These are phyloP conservation scores for Agelas oroides DNA, from an alignment of 37 sponge, comb jelly and placozoan genomes.

Conservation along the genomic window DNA sequence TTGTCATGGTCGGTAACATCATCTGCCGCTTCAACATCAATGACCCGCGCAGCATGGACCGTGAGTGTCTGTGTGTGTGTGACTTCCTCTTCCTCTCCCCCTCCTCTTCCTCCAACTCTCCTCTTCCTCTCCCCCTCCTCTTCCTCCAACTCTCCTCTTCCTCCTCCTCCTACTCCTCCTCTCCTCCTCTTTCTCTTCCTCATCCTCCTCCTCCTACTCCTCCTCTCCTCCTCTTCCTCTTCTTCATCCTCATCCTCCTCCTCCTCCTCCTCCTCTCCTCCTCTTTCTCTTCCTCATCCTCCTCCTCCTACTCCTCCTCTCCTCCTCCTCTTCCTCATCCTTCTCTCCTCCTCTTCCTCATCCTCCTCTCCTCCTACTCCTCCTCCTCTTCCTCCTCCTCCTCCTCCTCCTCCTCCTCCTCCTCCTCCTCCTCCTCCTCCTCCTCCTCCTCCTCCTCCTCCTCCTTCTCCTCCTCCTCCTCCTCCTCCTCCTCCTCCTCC, in stretches of 20 bases:
- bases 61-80: constrained; percentile 30
- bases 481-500: not conserved
- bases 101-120: too few relatives aligned
- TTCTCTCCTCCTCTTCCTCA: not conserved
- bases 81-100: too few relatives aligned
- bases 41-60: constrained; percentile 11
- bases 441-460: not conserved
- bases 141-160: not conserved
- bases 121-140: not conserved
- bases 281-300: too few relatives aligned
- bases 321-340: not conserved
- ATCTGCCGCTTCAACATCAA: constrained; percentile 38
- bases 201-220: too few relatives aligned
- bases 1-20: constrained; percentile 49
- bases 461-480: not conserved
- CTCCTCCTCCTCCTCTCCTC: not conserved
- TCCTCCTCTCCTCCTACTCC: too few relatives aligned
- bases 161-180: too few relatives aligned
- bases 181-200: too few relatives aligned
- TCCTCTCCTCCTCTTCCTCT: too few relatives aligned
- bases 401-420: not conserved
- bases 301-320: too few relatives aligned
- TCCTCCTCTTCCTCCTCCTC: not conserved
- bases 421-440: not conserved
- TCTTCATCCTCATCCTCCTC: too few relatives aligned